phyloP scores from a whole-genome alignment of 2,113 vertebrate genomes.

The Melanocharis versteri region DNA sequence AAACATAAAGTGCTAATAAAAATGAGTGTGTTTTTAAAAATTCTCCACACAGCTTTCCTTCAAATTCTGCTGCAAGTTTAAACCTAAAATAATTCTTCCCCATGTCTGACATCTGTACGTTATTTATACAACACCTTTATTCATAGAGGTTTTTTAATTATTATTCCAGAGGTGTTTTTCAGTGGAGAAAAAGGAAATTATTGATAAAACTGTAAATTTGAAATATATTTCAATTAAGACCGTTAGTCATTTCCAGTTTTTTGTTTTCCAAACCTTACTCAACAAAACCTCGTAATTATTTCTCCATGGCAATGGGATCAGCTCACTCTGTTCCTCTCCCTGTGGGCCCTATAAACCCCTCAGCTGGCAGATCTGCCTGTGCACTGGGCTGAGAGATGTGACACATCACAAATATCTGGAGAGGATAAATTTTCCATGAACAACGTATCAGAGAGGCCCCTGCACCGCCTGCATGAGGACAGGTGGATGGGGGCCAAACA shows the following conservation, averaged over 20 bases:
- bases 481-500: not conserved
- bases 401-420: not conserved
- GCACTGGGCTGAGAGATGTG: not conserved
- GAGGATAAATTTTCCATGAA: not conserved
- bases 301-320: not conserved
- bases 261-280: not conserved
- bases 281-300: constrained; percentile 8
- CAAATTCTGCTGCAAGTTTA: not conserved
- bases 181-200: not conserved
- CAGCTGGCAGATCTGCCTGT: not conserved
- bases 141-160: not conserved
- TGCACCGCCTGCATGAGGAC: not conserved
- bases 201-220: not conserved
- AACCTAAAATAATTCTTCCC: not conserved
- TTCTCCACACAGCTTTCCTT: not conserved
- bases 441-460: not conserved
- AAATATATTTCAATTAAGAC: not conserved
- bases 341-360: not conserved
- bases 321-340: not conserved
- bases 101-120: not conserved
- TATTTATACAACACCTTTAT: not conserved
- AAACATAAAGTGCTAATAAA: not conserved
- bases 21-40: not conserved
- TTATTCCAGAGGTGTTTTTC: not conserved
- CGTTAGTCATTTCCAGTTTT: not conserved